Conservation (phyloP, 1,140 invertebrate species). For the Pseudoatta argentina region DNA sequence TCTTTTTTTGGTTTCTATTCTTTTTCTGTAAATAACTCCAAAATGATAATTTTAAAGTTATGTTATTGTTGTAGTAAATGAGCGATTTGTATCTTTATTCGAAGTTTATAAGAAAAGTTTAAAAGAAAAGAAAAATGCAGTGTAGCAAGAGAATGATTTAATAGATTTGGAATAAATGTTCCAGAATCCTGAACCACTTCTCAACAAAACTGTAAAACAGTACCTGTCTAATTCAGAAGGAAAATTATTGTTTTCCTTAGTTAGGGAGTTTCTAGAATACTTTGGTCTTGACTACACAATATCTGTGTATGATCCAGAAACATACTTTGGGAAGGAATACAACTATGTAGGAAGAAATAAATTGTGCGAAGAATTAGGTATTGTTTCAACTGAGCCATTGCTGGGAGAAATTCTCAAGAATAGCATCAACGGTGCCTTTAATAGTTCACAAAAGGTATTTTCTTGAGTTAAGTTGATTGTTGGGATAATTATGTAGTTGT, state of each 20-base stretch:
- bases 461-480: not conserved
- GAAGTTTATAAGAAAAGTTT: too few relatives aligned
- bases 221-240: conserved; percentile 89
- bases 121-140: too few relatives aligned
- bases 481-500: not conserved
- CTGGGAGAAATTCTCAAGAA: conserved; percentile 85
- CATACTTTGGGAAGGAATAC: conserved; percentile 87
- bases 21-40: too few relatives aligned
- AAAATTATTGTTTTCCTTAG: conserved; percentile 88
- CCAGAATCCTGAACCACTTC: conserved; percentile 88
- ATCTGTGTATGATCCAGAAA: conserved; percentile 91
- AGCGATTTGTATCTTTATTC: too few relatives aligned
- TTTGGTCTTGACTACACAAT: conserved; percentile 90
- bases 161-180: conserved; percentile 72
- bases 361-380: conserved; percentile 87
- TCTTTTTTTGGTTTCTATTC: too few relatives aligned
- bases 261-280: conserved; percentile 91
- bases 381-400: conserved; percentile 84
- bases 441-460: conserved; percentile 81
- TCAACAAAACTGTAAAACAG: conserved; percentile 89
- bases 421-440: conserved; percentile 84
- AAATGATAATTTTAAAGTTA: too few relatives aligned
- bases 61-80: too few relatives aligned
- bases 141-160: too few relatives aligned
- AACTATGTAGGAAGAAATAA: conserved; percentile 87